Evolutionary conservation across 2,797 vertebrate species (phyloP).

Genomic region (Novumbra hubbsi): DNA sequence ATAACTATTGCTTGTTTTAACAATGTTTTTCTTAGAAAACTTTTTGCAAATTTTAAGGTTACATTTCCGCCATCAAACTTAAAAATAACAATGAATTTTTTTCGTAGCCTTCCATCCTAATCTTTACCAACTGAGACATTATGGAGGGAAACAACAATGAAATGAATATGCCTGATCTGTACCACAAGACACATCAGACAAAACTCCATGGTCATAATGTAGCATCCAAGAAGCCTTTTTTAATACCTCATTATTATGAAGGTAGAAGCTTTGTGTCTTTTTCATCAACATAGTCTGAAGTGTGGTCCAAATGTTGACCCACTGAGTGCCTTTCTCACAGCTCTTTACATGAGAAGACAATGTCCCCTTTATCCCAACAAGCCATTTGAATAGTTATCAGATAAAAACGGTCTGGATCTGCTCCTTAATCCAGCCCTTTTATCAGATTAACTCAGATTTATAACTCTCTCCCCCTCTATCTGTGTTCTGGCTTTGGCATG

Average conservation of each 20-base stretch:
- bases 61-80: too few relatives aligned
- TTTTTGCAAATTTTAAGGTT: too few relatives aligned
- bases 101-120: too few relatives aligned
- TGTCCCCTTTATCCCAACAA: constrained; percentile 40
- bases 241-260: background rate
- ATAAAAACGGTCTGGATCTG: constrained; percentile 46
- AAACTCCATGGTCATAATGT: background rate
- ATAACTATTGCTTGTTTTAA: too few relatives aligned
- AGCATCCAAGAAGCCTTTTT: background rate
- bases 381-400: constrained; percentile 48
- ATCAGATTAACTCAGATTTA: constrained; percentile 64
- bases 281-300: background rate
- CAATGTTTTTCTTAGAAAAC: too few relatives aligned
- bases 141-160: too few relatives aligned
- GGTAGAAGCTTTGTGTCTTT: background rate
- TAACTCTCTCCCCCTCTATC: constrained; percentile 13
- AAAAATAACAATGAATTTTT: too few relatives aligned
- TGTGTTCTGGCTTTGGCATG: constrained; percentile 27
- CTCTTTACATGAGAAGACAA: constrained; percentile 44
- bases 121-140: too few relatives aligned
- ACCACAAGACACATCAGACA: background rate
- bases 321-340: background rate
- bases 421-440: constrained; percentile 64
- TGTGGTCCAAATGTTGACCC: background rate
- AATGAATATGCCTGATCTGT: too few relatives aligned